Evolutionary conservation across 2,797 vertebrate species (phyloP), one percentile per base, ranked within the genome.

Genomic region (Dendrocincla tyrannina): DNA sequence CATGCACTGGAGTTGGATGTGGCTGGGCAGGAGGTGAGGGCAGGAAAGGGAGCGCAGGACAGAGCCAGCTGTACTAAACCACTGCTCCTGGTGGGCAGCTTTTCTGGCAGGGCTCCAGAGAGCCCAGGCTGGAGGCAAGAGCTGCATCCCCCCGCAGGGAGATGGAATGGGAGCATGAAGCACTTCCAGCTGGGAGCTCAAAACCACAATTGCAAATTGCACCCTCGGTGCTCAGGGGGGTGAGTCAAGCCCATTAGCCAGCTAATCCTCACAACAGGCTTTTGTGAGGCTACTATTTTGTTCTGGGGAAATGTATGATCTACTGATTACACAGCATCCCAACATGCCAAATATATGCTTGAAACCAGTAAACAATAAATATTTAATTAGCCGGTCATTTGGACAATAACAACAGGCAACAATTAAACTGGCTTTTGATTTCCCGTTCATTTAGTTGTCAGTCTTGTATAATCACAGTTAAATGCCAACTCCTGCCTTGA

Each of bases 291-390:
- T 80, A 91, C 85, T 77, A 23, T 89, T 94, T 90, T 81, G 28
- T 89, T 87, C 91, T 73, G 44, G 67, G 85, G 91, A 94, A 94
- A 89, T 82, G 78, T 62, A 91, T 77, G 93, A 95, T 95, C 89
- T 70, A n/a, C 89, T 94, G 94, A 97, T 97, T 94, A 94, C 88
- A 83, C 69, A 79, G 91, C 89, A 78, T 92, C 89, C 86, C 79
- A 77, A 92, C 69, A 62, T 83, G 92, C 90, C 91, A 95, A 96
- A 91, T 93, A 44, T 85, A 82, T 53, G 76, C 88, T 93, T 89
- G 88, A 95, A 95, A 95, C 86, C 94, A 92, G 92, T 95, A 96
- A 95, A 96, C 93, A 96, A 94, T 93, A 96, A 96, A 97, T 95
- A 95, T 97, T 96, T 97, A 96, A 97, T 97, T 97, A 96, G 91